These are phyloP conservation scores for Colletes gigas DNA, from an alignment of 1,140 invertebrate genomes.

Conservation along the genomic window DNA sequence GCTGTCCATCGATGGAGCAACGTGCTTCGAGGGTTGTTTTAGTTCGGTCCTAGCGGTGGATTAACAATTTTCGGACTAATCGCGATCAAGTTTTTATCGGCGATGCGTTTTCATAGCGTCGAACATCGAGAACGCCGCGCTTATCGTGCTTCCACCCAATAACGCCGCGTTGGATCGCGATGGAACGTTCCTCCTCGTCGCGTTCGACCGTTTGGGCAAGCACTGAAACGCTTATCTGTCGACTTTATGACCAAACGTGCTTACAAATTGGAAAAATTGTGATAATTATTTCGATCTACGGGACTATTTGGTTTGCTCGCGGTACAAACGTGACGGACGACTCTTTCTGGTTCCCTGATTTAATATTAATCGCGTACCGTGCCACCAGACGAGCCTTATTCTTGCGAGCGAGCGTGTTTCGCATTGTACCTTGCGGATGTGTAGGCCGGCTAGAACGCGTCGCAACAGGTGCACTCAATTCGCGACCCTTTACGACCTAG, in stretches of 20 bases:
- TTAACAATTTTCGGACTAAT: constrained; percentile 8
- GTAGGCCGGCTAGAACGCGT: constrained; percentile 40
- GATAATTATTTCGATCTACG: too few relatives aligned
- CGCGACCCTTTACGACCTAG: constrained; percentile 58
- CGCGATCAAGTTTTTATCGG: constrained; percentile 54
- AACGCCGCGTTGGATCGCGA: constrained; percentile 43
- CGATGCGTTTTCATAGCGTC: constrained; percentile 46
- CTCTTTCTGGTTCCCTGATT: too few relatives aligned
- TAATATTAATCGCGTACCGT: too few relatives aligned
- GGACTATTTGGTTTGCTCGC: too few relatives aligned
- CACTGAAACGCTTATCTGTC: constrained; percentile 28
- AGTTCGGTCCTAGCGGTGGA: too few relatives aligned
- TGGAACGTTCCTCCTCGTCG: constrained; percentile 10
- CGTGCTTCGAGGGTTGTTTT: too few relatives aligned
- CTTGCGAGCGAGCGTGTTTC: neutral
- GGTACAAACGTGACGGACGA: too few relatives aligned
- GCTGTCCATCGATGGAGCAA: too few relatives aligned
- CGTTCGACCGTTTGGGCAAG: neutral
- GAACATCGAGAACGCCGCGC: constrained; percentile 24
- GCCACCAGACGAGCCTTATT: too few relatives aligned
- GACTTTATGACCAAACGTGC: constrained; percentile 27
- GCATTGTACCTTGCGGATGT: constrained; percentile 16
- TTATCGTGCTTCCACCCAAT: constrained; percentile 71
- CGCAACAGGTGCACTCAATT: constrained; percentile 67
- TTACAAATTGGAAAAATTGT: neutral